Percentiles rank a stretch among this genome's conserved stretches.
These are phyloP conservation scores for Echinarachnius parma DNA, from an alignment of 53 echinoderm and acorn worm species.

Conservation along the genomic window DNA sequence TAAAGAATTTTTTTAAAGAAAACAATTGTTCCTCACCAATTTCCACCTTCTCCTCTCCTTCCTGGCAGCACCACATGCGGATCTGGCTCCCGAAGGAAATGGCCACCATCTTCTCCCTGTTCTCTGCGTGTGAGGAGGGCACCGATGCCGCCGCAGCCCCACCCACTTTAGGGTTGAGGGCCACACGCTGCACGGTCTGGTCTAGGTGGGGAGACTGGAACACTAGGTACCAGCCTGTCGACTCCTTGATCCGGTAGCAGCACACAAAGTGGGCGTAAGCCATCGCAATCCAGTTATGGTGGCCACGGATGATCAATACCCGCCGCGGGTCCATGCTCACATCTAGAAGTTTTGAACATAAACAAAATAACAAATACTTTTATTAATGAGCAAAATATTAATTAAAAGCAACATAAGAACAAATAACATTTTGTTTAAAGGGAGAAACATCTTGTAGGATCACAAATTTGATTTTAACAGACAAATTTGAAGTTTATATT, in stretches of 20 bases:
- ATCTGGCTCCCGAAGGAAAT: constrained; percentile 92
- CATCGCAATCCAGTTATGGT: constrained; percentile 95
- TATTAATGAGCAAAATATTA: too few species aligned
- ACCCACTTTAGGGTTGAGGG: constrained; percentile 84
- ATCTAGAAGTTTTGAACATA: constrained; percentile 33
- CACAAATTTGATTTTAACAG: too few species aligned
- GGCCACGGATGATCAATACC: constrained; percentile 74
- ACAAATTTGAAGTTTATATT: too few species aligned
- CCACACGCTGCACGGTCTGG: constrained; percentile 79
- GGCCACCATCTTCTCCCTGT: constrained; percentile 98
- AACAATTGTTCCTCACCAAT: too few species aligned
- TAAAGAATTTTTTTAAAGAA: too few species aligned
- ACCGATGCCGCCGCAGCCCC: too few species aligned
- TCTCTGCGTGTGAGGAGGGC: constrained; percentile 77
- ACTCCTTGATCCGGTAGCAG: constrained; percentile 97
- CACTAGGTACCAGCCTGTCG: constrained; percentile 88
- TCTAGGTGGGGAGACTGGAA: constrained; percentile 90
- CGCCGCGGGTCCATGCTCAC: constrained; percentile 70
- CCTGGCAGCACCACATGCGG: constrained; percentile 92
- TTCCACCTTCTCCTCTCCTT: constrained; percentile 61
- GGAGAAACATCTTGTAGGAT: too few species aligned
- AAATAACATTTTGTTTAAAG: too few species aligned
- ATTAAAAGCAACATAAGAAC: too few species aligned
- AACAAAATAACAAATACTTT: too few species aligned
- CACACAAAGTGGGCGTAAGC: constrained; percentile 89